Evolutionary conservation across 2,797 vertebrate genomes (phyloP).

Genomic region (Melanotaenia nigrans): DNA sequence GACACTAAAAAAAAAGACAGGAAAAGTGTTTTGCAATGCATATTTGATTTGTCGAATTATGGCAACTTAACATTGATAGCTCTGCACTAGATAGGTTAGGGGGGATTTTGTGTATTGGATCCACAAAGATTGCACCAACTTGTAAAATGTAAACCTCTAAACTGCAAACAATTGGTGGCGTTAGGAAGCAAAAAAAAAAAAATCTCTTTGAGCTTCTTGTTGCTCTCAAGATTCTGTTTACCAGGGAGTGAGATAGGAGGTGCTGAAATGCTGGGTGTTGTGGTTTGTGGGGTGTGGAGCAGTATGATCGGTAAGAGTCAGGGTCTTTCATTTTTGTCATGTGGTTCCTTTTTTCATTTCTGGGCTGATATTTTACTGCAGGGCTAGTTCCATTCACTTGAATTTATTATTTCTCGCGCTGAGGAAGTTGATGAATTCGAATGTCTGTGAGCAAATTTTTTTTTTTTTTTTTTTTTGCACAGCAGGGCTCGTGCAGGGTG

Average conservation of each 20-base stretch:
- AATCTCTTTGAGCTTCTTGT: slow-evolving; percentile 43
- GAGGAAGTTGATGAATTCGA: slow-evolving; percentile 73
- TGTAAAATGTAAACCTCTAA: slow-evolving; percentile 21
- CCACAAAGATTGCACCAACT: slow-evolving; percentile 27
- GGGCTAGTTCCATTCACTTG: slow-evolving; percentile 66
- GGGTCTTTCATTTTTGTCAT: slow-evolving; percentile 66
- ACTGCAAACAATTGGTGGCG: slow-evolving; percentile 32
- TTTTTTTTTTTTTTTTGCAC: slow-evolving; percentile 23
- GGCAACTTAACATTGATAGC: not conserved
- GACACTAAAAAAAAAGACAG: slow-evolving; percentile 14
- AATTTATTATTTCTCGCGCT: slow-evolving; percentile 72
- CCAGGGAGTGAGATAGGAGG: slow-evolving; percentile 24
- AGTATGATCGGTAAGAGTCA: slow-evolving; percentile 54
- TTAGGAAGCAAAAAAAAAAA: slow-evolving; percentile 9
- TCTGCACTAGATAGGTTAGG: not conserved
- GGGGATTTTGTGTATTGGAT: not conserved
- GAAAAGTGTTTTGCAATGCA: slow-evolving; percentile 31
- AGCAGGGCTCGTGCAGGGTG: slow-evolving; percentile 11
- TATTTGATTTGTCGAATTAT: slow-evolving; percentile 22
- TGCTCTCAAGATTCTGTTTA: slow-evolving; percentile 44
- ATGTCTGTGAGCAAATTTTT: slow-evolving; percentile 51
- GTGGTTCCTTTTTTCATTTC: slow-evolving; percentile 61
- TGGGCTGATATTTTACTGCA: slow-evolving; percentile 63
- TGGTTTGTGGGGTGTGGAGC: not conserved
- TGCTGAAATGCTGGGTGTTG: slow-evolving; percentile 18